Conservation (phyloP, 2,113 vertebrate species). For the Coptodon bakossiorum region DNA sequence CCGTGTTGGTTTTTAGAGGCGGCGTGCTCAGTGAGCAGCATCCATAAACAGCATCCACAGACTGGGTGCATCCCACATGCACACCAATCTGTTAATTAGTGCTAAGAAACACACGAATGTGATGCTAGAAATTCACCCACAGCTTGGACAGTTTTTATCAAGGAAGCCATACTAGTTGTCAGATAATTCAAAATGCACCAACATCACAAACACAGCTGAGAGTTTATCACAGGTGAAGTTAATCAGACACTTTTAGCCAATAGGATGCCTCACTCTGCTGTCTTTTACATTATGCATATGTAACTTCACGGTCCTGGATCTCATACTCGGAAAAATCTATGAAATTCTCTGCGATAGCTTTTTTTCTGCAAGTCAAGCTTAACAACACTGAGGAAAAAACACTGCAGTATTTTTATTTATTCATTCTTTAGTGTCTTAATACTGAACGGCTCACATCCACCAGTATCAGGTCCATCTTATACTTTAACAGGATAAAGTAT, state of each 20-base stretch:
- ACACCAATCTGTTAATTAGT: not conserved
- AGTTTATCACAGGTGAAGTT: not conserved
- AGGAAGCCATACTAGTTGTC: not conserved
- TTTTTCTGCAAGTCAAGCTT: not conserved
- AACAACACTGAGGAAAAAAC: not conserved
- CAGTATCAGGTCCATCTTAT: not conserved
- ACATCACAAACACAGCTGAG: not conserved
- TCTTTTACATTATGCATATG: not conserved
- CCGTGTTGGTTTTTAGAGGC: not conserved
- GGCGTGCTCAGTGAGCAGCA: not conserved
- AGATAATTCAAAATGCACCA: not conserved
- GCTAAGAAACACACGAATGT: not conserved
- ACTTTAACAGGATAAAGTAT: not conserved
- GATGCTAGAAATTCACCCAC: not conserved
- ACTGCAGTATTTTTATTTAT: not conserved
- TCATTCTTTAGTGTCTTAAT: not conserved
- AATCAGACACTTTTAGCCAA: not conserved
- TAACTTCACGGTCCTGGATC: rapidly evolving
- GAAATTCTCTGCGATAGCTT: not conserved
- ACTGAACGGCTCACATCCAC: not conserved
- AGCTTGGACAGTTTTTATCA: not conserved
- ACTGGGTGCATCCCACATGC: not conserved
- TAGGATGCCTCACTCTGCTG: not conserved
- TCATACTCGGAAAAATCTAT: rapidly evolving
- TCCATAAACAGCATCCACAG: not conserved